Conservation (phyloP, 2,888 invertebrate species). For the Drosophila pseudotalamancana region DNA sequence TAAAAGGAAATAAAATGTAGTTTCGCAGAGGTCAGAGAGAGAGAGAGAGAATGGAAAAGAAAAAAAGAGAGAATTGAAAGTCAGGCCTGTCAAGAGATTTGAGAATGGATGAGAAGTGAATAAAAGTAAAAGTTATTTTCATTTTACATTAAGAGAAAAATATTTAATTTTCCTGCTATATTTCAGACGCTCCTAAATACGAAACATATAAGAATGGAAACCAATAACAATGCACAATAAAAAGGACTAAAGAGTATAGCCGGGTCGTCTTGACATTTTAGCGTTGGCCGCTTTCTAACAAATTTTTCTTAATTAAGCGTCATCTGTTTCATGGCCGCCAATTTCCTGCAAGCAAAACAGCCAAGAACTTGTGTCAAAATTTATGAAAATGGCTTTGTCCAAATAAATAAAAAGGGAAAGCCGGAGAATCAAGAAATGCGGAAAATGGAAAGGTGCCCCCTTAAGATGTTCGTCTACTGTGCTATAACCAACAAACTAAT, state of each 20-base stretch:
- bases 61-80: no score
- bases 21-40: no score
- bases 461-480: constrained; percentile 18
- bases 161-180: no score
- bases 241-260: constrained; percentile 21
- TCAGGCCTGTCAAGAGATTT: no score
- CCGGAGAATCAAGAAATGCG: not conserved
- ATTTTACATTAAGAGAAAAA: no score
- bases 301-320: constrained; percentile 70
- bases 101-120: no score
- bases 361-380: constrained; percentile 54
- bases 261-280: constrained; percentile 7
- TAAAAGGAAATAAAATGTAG: not conserved
- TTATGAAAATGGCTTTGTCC: constrained; percentile 75
- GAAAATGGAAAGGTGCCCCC: constrained; percentile 43
- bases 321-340: constrained; percentile 63
- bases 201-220: not conserved
- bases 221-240: not conserved
- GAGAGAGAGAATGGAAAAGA: not conserved
- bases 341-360: constrained; percentile 56
- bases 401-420: constrained; percentile 61
- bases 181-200: constrained; percentile 3
- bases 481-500: constrained; percentile 70
- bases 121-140: no score
- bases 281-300: constrained; percentile 19